Evolutionary conservation across 2,113 vertebrate species (phyloP).

Genomic region (Anarhynchus alexandrinus): DNA sequence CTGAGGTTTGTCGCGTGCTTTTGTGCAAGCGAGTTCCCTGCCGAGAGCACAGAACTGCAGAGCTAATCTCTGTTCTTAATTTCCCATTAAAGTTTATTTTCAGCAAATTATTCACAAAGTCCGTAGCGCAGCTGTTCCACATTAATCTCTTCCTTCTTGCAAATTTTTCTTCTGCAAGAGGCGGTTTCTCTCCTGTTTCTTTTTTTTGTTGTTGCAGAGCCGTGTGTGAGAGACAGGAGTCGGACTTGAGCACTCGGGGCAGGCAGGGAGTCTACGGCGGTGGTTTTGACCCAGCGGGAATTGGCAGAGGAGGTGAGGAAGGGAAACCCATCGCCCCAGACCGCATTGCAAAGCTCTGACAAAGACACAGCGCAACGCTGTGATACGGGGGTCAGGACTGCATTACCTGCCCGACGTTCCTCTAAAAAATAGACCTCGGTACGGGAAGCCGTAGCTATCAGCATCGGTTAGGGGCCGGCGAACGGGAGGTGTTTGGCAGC

Average conservation of each 20-base stretch:
- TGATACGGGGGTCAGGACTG: not conserved
- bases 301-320: not conserved
- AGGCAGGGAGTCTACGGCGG: not conserved
- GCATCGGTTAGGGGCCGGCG: accelerated
- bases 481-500: not conserved
- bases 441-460: too few relatives aligned
- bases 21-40: not conserved
- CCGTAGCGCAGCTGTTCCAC: constrained; percentile 26
- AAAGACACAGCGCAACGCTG: not conserved
- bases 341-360: not conserved
- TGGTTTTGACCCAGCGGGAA: not conserved
- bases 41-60: not conserved
- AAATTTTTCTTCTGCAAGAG: constrained; percentile 29
- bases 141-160: constrained; percentile 27
- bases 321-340: not conserved
- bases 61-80: constrained; percentile 33
- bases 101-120: constrained; percentile 61
- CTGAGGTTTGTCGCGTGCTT: not conserved
- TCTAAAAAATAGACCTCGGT: not conserved
- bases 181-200: not conserved
- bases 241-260: not conserved
- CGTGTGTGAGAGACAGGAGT: not conserved
- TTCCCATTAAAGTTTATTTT: constrained; percentile 64
- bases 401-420: not conserved
- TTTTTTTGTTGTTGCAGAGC: not conserved